These are phyloP conservation scores for Caerostris extrusa DNA, from an alignment of 1,140 invertebrate genomes.

Conservation along the genomic window DNA sequence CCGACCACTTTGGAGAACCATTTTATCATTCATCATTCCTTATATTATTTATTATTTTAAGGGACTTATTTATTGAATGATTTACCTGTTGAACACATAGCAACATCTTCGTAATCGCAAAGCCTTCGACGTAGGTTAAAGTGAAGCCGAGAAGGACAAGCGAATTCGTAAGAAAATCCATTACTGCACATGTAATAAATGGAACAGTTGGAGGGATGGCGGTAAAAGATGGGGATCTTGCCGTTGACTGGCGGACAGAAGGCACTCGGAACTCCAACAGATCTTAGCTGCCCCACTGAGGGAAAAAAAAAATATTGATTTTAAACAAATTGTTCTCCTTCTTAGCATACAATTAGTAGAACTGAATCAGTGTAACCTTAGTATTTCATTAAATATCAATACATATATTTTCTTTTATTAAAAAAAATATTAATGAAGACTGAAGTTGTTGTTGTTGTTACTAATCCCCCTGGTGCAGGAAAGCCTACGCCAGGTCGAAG, in stretches of 20 bases:
- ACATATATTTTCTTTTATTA: too few relatives aligned
- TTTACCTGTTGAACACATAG: slow-evolving; percentile 32
- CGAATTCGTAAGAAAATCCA: slow-evolving; percentile 59
- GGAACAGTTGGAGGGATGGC: slow-evolving; percentile 56
- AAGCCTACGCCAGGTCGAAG: too few relatives aligned
- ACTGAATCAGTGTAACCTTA: too few relatives aligned
- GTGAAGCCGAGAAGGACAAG: slow-evolving; percentile 51
- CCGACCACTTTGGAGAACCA: too few relatives aligned
- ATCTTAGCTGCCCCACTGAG: background rate
- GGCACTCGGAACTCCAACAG: slow-evolving; percentile 7
- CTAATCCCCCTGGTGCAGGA: too few relatives aligned
- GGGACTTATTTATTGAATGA: too few relatives aligned
- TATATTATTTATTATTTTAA: too few relatives aligned
- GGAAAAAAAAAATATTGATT: background rate
- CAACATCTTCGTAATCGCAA: slow-evolving; percentile 46
- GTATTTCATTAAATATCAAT: too few relatives aligned
- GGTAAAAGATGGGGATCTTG: slow-evolving; percentile 40
- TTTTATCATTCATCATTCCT: too few relatives aligned
- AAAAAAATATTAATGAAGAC: too few relatives aligned
- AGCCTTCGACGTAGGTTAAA: slow-evolving; percentile 46
- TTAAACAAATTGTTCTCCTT: background rate
- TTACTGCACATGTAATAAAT: slow-evolving; percentile 60
- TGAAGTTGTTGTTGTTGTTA: too few relatives aligned
- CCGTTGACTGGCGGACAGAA: slow-evolving; percentile 49
- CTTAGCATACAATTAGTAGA: too few relatives aligned